Percentiles rank a stretch among this genome's conserved stretches.
These are phyloP conservation scores for Linhomoeus sp. DNA, from an alignment of 2,888 invertebrate genomes.

Conservation along the genomic window DNA sequence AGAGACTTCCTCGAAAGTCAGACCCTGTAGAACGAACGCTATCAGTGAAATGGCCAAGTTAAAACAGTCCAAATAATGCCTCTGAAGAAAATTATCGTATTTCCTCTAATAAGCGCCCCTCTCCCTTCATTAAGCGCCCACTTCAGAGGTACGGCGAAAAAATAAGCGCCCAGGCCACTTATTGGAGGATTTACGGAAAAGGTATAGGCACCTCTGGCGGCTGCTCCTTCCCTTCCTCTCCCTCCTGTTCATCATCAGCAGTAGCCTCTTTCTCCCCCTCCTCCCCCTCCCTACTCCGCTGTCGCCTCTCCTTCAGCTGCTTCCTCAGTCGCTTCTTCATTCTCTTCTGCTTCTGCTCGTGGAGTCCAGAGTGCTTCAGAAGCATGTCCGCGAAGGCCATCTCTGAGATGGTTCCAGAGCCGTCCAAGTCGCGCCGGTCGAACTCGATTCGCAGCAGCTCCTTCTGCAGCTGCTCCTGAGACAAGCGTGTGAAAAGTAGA, in stretches of 20 bases:
- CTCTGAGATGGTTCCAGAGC: slow-evolving; percentile 68
- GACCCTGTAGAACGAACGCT: too few species aligned
- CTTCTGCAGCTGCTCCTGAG: slow-evolving; percentile 57
- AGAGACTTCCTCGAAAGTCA: slow-evolving; percentile 60
- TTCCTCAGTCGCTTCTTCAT: slow-evolving; percentile 85
- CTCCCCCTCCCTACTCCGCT: too few species aligned
- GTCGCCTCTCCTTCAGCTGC: slow-evolving; percentile 34
- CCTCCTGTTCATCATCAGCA: too few species aligned
- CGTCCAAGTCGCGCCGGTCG: slow-evolving; percentile 33
- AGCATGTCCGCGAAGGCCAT: slow-evolving; percentile 31
- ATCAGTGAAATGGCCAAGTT: too few species aligned
- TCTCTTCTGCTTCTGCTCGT: slow-evolving; percentile 42
- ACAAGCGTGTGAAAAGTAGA: neutral
- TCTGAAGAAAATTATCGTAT: too few species aligned
- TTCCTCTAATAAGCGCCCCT: too few species aligned
- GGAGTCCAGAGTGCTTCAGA: slow-evolving; percentile 19
- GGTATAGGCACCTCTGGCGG: too few species aligned
- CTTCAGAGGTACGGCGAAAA: too few species aligned
- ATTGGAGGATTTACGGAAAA: slow-evolving; percentile 92
- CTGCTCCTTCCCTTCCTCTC: too few species aligned
- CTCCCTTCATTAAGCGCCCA: too few species aligned
- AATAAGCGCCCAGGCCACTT: too few species aligned
- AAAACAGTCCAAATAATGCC: too few species aligned
- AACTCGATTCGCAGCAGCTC: slow-evolving; percentile 74
- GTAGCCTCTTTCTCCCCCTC: neutral